Conservation (phyloP, 2,797 vertebrate genomes). For the Hydrolagus colliei region DNA sequence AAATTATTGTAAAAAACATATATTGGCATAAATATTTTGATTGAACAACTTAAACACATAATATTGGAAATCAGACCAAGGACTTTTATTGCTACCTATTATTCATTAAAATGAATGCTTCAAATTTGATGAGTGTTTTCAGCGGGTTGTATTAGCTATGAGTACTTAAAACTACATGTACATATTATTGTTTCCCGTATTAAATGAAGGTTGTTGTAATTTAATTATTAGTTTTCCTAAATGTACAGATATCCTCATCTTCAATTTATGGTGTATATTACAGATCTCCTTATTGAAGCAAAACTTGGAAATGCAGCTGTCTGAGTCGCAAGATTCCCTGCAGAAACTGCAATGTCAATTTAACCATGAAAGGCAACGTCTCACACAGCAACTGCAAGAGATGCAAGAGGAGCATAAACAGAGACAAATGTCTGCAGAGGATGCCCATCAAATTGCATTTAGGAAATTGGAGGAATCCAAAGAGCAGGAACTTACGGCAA, state of each 20-base stretch:
- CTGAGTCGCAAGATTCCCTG: constrained; percentile 89
- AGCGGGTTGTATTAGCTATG: too few species aligned
- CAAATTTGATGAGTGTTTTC: too few species aligned
- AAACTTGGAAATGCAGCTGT: constrained; percentile 94
- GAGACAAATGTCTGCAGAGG: constrained; percentile 81
- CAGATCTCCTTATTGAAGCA: constrained; percentile 94
- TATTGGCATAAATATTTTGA: too few species aligned
- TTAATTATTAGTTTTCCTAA: neutral
- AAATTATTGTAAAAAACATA: too few species aligned
- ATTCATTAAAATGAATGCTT: too few species aligned
- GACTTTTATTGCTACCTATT: too few species aligned
- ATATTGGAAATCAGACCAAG: too few species aligned
- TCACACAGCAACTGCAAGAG: constrained; percentile 86
- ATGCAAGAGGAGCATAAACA: constrained; percentile 85
- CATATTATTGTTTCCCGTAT: neutral
- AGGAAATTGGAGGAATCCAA: constrained; percentile 84
- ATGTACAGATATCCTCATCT: neutral
- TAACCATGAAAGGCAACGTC: constrained; percentile 84
- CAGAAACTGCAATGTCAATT: constrained; percentile 93
- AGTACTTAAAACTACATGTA: too few species aligned
- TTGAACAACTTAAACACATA: too few species aligned
- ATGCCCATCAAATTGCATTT: constrained; percentile 78
- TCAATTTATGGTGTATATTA: constrained; percentile 38
- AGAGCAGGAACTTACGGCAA: constrained; percentile 80
- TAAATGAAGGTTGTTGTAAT: neutral